phyloP scores from a whole-genome alignment of 2,797 vertebrate genomes.

The Sebastes melanostomus region DNA sequence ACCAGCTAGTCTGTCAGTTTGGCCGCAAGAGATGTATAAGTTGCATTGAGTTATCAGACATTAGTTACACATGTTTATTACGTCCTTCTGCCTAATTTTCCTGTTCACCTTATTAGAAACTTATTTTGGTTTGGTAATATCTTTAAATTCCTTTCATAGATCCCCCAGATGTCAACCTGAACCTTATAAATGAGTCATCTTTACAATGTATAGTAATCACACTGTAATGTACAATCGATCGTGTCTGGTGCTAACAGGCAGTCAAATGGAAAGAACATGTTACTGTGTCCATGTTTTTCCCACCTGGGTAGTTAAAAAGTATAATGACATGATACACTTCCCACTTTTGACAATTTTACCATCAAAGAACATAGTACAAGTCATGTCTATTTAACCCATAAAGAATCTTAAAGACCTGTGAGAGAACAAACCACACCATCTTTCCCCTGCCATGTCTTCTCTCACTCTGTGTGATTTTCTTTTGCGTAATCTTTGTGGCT shows the following conservation, averaged over 20 bases:
- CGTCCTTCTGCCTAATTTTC: background rate
- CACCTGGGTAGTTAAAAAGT: background rate
- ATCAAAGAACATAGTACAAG: background rate
- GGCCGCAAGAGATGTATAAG: background rate
- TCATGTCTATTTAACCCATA: background rate
- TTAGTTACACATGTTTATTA: background rate
- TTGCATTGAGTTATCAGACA: background rate
- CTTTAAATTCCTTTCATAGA: constrained; percentile 11
- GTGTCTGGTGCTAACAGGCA: background rate
- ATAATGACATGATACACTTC: background rate
- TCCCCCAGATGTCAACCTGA: constrained; percentile 5
- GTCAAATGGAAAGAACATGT: background rate
- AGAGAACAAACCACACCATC: constrained; percentile 2
- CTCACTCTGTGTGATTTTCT: constrained; percentile 40
- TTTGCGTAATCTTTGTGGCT: constrained; percentile 10
- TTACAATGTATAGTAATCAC: background rate
- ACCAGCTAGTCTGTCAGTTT: fast-evolving
- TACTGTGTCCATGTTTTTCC: background rate
- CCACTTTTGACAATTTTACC: background rate
- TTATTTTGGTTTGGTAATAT: background rate
- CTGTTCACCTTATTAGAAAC: background rate
- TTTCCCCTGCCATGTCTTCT: constrained; percentile 11
- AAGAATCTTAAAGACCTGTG: constrained; percentile 1
- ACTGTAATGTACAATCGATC: background rate
- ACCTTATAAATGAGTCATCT: background rate